A percentile compares a stretch with the other conserved stretches of the same genome.
Evolutionary conservation across 2,797 vertebrate species (phyloP).

Genomic region (Danio jaintianensis): DNA sequence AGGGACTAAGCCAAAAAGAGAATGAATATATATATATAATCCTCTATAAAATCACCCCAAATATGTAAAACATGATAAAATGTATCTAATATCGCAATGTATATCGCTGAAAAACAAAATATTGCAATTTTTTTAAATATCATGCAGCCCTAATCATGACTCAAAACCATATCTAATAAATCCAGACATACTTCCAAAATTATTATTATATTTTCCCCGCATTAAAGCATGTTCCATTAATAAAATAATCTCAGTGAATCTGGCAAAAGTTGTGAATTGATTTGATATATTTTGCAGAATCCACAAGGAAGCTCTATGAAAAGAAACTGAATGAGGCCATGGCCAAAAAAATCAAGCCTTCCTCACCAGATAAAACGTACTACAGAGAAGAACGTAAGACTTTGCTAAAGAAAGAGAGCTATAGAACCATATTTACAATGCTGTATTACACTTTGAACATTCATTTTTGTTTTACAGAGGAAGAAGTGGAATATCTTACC

Average conservation of each 20-base stretch:
- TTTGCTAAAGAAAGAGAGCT: neutral
- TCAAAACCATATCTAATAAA: too few species aligned
- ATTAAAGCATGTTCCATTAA: neutral
- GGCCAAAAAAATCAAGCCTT: constrained; percentile 40
- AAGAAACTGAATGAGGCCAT: constrained; percentile 74
- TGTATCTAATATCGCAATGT: too few species aligned
- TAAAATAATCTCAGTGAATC: neutral
- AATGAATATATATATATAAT: too few species aligned
- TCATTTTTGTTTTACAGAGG: constrained; percentile 65
- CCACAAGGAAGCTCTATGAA: constrained; percentile 74
- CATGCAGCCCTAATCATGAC: too few species aligned
- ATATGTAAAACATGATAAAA: too few species aligned
- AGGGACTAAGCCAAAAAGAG: too few species aligned
- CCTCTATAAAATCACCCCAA: too few species aligned
- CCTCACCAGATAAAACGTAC: constrained; percentile 74
- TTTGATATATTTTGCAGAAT: constrained; percentile 56
- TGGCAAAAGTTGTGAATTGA: neutral
- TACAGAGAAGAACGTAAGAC: constrained; percentile 79
- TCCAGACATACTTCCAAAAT: too few species aligned
- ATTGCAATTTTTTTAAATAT: too few species aligned
- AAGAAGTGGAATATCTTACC: constrained; percentile 74
- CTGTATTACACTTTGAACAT: neutral
- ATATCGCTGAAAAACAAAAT: too few species aligned
- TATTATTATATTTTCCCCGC: neutral
- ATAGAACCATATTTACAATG: neutral